Evolutionary conservation across 2,888 invertebrate genomes (phyloP), one percentile per base, ranked within the genome.

Genomic region (Temnothorax ravouxi): DNA sequence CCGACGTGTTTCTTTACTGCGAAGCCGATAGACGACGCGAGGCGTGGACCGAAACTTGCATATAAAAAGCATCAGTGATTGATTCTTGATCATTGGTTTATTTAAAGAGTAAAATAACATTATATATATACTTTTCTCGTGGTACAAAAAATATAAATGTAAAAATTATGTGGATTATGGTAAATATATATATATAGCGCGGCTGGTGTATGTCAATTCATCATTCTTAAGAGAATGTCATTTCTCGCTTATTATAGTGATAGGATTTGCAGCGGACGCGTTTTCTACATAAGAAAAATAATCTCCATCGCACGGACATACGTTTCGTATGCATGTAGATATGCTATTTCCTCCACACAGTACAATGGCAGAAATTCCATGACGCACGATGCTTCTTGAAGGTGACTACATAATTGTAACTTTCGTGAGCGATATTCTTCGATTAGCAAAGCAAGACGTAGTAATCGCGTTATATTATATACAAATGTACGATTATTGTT

Each of bases 281-380:
- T 50, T 79, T 59, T 71, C 59, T 47, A 50, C 34, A 34, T 38
- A 56, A 59, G 34, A 47, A 79, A 71, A 71, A 79, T 71, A 61
- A 71, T 85, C 64, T 34, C 34, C 67, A 25, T 74, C 50, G 54
- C 34, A 61, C 83, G 81, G 84, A 82, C 41, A 67, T 41, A 34
- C 34, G 6, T 41, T 69, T 56, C 47, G 5, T 50, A 71, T 59
- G 47, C 34, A 34, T 13, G 83, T 83, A 87, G 87, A 89, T 88
- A 88, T 89, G 88, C 86, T 83, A 79, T 82, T 71, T 85, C 61
- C 71, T 84, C 84, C 88, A 86, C 83, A 74, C 82, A 88, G 87
- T 86, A 86, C 87, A 88, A 87, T 90, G 89, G 87, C 87, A 89
- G 86, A 84, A 85, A 85, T 86, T 69, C 50, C 84, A 85, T 88